Base-by-base conservation (phyloP, 2,888 invertebrate genomes). In the Spilosoma lubricipeda region DNA sequence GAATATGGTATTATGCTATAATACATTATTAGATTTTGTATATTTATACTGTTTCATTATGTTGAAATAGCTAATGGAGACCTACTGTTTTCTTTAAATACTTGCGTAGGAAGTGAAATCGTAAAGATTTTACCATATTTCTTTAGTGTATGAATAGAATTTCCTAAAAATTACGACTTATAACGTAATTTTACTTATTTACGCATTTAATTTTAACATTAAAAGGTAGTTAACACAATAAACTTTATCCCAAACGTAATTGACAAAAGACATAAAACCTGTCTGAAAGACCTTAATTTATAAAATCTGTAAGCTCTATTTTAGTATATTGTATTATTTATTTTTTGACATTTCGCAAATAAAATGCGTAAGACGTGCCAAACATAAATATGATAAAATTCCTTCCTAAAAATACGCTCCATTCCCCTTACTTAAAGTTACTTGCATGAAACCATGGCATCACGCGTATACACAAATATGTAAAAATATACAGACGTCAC, bases 101-200 rank as follows among this genome's bases (percentile, higher is more conserved):
- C 71, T 76, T 77, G 69, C 74, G 82, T 82, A 74, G 77, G 82
- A 81, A 72, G 27, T 68, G 67, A 1, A 33, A 63, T 79, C 81
- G 73, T 4, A 27, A 64, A 2, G 9, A 4, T 36, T 36, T 9
- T 36, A 65, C 23, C 36, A 65, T 23, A 65, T 36, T 65, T 36
- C 33, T 42, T n/a, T 33, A 13, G 36, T n/a, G 2, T 9, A 42
- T 13, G 42, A 42, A 42, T 4, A 18, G 7, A 8, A 52, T 23
- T 52, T 23, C 7, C 52, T 0, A 20, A 52, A 23, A 52, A 23
- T 7, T 1, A 52, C 20, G 20, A 23, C 8, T 7, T 18, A 4
- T 20, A 48, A 23, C 5, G 8, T 52, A 20, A 52, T 20, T 52
- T 52, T 23, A 23, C 23, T 20, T 52, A 23, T 20, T 23, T 52